Evolutionary conservation across 2,113 vertebrate genomes (phyloP), one percentile per base, ranked within the genome.

Genomic region (Scortum barcoo): DNA sequence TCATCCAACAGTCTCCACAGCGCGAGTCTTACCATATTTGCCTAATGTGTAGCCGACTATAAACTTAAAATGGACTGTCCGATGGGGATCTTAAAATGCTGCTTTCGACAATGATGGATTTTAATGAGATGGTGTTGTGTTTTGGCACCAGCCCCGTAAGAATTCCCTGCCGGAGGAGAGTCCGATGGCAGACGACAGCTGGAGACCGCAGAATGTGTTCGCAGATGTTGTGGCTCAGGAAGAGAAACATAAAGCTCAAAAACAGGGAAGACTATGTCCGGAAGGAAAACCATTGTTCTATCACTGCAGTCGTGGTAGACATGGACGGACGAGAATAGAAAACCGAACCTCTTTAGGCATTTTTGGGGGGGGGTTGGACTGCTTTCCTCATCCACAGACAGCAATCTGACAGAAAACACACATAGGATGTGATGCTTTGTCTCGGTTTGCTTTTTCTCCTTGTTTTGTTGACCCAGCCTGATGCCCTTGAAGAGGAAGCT

Each of bases 211-310:
- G 36, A 88, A 89, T 77, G 85, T 76, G 80, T 76, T 71, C 36
- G 28, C 89, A 92, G 86, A 91, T 90, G 89, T 84, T 81, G 65
- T 40, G 54, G 69, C 69, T 76, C 80, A 87, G 85, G 89, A 91
- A 89, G 77, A 84, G 72, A 67, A 85, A 80, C 81, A 81, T 50
- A n/a, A 89, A 87, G 69, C 65, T 28, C 30, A 53, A 26, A 73
- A 83, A 44, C 10, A 2, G 48, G 48, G 60, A 36, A 30, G 66
- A 86, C 90, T 87, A 84, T 77, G 81, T 57, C 50, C 70, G 90
- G 92, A 93, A 94, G 93, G 93, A 91, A 93, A 88, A 7, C 86
- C 85, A 93, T 93, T 94, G 91, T 94, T 91, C 76, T 83, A 65
- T 78, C 83, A 26, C 28, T 50, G 76, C 76, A 63, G 78, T 74